A percentile compares a stretch with the other conserved stretches of the same genome.
These are phyloP conservation scores for Desmophyllum pertusum DNA, from an alignment of 92 coral and sea anemone species.

Conservation along the genomic window DNA sequence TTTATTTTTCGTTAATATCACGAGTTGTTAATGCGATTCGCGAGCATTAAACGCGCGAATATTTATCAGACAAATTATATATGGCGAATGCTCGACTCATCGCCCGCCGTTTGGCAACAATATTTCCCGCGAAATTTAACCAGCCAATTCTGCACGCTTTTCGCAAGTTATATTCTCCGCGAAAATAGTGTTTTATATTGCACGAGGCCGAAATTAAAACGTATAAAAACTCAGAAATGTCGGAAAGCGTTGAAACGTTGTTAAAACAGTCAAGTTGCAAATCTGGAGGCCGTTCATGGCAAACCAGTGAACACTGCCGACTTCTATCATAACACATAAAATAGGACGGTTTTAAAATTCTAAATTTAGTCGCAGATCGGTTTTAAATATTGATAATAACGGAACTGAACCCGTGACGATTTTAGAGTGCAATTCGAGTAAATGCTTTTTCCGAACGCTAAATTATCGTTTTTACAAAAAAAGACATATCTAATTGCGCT, in stretches of 20 bases:
- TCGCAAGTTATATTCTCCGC: background rate
- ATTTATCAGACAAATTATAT: background rate
- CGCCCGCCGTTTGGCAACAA: background rate
- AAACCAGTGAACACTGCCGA: background rate
- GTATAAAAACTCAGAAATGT: background rate
- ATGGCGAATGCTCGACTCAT: background rate
- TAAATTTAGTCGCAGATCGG: constrained; percentile 4
- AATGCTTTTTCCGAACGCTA: constrained; percentile 23
- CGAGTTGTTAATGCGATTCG: background rate
- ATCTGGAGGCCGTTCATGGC: background rate
- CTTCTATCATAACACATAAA: background rate
- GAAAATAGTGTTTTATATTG: background rate
- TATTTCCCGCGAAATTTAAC: background rate
- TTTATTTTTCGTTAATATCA: background rate
- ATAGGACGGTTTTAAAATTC: background rate
- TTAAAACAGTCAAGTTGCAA: background rate
- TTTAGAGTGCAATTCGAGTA: constrained; percentile 30
- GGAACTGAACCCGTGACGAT: constrained; percentile 28
- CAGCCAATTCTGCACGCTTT: background rate
- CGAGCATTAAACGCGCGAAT: background rate
- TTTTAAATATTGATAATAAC: constrained; percentile 22
- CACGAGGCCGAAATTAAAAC: background rate
- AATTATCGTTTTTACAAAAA: constrained; percentile 22
- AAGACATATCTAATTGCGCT: constrained; percentile 18
- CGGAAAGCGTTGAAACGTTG: background rate